Evolutionary conservation across 2,797 vertebrate genomes (phyloP).

Genomic region (Trichosurus vulpecula): DNA sequence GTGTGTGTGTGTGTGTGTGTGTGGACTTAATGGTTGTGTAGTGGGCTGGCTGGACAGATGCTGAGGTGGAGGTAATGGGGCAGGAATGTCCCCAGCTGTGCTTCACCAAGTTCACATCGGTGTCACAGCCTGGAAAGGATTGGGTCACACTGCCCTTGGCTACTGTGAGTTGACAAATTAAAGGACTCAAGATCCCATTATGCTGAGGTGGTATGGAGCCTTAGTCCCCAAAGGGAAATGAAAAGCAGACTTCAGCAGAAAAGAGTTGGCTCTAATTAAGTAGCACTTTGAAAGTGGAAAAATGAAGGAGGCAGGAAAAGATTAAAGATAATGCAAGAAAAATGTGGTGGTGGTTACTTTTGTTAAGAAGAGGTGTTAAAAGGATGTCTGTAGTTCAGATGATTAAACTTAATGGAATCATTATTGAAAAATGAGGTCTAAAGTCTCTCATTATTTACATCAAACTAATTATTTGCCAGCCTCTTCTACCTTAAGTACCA

Average conservation of each 20-base stretch:
- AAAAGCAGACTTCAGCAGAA: neutral
- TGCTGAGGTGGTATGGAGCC: neutral
- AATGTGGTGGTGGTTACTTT: neutral
- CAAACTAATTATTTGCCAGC: slow-evolving; percentile 36
- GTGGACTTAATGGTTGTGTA: neutral
- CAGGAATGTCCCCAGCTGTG: neutral
- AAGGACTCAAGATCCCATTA: neutral
- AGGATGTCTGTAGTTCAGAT: slow-evolving; percentile 17
- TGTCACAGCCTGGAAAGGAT: neutral
- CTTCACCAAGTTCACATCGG: neutral
- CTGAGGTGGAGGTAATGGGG: neutral
- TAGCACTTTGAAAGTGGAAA: slow-evolving; percentile 54
- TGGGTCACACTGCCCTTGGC: neutral
- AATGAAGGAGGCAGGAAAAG: neutral
- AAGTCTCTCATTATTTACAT: slow-evolving; percentile 30
- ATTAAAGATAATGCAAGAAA: neutral
- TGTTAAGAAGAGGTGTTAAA: slow-evolving; percentile 36
- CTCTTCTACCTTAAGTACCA: slow-evolving; percentile 25
- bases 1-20: too few relatives aligned
- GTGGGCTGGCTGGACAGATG: neutral
- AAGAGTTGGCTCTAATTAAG: slow-evolving; percentile 32
- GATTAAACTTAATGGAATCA: slow-evolving; percentile 57
- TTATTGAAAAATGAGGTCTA: slow-evolving; percentile 44
- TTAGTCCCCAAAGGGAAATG: neutral
- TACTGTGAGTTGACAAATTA: neutral